A percentile compares a stretch with the other conserved stretches of the same genome.
phyloP scores from a whole-genome alignment of 2,113 vertebrate species.

The Cepphus grylle region DNA sequence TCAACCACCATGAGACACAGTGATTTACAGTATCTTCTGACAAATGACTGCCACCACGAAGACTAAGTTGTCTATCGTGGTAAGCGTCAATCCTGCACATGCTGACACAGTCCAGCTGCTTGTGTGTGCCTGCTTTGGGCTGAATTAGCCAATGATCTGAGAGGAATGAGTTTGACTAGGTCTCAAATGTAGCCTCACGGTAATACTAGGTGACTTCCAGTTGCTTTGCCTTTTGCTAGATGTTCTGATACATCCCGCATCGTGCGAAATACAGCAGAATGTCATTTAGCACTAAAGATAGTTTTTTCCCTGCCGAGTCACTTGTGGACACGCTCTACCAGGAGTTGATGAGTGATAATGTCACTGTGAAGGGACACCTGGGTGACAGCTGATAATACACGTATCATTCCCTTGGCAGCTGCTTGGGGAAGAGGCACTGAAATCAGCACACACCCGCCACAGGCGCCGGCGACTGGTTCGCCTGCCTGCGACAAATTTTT shows the following conservation, averaged over 20 bases:
- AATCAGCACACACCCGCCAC: background rate
- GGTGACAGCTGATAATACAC: background rate
- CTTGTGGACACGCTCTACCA: background rate
- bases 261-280: background rate
- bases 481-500: background rate
- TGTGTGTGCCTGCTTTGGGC: background rate
- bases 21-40: background rate
- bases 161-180: background rate
- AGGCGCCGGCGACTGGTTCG: fast-evolving
- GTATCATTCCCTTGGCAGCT: background rate
- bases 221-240: background rate
- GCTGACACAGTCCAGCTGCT: background rate
- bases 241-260: background rate
- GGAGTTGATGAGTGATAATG: background rate
- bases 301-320: background rate
- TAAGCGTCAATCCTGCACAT: background rate
- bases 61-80: background rate
- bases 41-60: background rate
- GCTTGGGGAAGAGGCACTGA: background rate
- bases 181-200: background rate
- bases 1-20: background rate
- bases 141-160: background rate
- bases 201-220: background rate
- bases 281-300: background rate
- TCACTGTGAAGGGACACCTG: background rate